These are phyloP conservation scores for Ypsolopha sequella DNA, from an alignment of 2,888 invertebrate genomes.

Conservation along the genomic window DNA sequence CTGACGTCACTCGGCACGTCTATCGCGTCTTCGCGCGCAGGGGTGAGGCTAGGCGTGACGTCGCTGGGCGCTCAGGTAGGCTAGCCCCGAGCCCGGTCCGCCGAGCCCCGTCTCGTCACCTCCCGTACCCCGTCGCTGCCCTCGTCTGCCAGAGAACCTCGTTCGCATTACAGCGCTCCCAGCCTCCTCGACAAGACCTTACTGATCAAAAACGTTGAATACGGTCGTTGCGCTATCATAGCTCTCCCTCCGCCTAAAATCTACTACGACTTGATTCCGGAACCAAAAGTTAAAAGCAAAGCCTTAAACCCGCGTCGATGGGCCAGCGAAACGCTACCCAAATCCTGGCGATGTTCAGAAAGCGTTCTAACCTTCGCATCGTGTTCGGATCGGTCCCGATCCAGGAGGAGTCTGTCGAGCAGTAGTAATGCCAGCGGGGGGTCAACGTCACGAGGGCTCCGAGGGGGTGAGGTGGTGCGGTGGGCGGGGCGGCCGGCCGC, in stretches of 20 bases:
- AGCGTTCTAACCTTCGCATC: slow-evolving; percentile 42
- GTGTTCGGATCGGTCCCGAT: slow-evolving; percentile 22
- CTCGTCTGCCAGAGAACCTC: neutral
- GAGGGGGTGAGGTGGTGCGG: slow-evolving; percentile 20
- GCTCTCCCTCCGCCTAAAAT: slow-evolving; percentile 55
- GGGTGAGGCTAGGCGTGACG: slow-evolving; percentile 82
- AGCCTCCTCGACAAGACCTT: slow-evolving; percentile 55
- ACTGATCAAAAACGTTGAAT: slow-evolving; percentile 51
- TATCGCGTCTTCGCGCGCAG: slow-evolving; percentile 71
- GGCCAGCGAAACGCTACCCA: slow-evolving; percentile 52
- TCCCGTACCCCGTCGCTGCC: neutral
- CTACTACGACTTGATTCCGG: slow-evolving; percentile 49
- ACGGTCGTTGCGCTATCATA: slow-evolving; percentile 58
- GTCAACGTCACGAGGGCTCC: slow-evolving; percentile 10
- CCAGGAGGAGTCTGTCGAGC: slow-evolving; percentile 33
- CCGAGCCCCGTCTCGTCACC: slow-evolving; percentile 15
- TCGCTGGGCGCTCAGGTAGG: slow-evolving; percentile 77
- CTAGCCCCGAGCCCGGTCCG: slow-evolving; percentile 68
- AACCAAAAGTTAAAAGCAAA: slow-evolving; percentile 24
- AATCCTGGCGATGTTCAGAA: slow-evolving; percentile 61
- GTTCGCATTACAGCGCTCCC: slow-evolving; percentile 16
- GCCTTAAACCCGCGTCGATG: slow-evolving; percentile 45
- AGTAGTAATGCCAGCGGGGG: slow-evolving; percentile 14
- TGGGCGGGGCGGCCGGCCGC: slow-evolving; percentile 19
- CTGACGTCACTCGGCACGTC: slow-evolving; percentile 76